Percentiles rank a stretch among this genome's conserved stretches.
phyloP scores from a whole-genome alignment of 2,888 invertebrate genomes.

The Orchestes rusci region DNA sequence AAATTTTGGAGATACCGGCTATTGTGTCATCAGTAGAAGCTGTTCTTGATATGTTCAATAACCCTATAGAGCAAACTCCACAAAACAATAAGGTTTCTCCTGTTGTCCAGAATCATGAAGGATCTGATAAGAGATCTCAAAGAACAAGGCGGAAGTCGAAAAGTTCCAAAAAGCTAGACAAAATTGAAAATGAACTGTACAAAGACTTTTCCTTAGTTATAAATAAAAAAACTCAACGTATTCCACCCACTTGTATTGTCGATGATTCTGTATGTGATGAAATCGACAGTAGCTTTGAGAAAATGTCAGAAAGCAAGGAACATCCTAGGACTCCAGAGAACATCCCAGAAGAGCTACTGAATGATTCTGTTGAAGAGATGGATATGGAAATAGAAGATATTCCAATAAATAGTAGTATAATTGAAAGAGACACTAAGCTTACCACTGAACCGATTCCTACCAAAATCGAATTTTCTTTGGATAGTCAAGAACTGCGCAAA shows the following conservation, averaged over 20 bases:
- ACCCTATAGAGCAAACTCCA: background rate
- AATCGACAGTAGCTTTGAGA: no score
- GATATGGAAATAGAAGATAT: constrained; percentile 35
- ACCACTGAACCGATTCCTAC: no score
- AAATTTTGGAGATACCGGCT: no score
- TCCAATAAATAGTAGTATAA: constrained; percentile 29
- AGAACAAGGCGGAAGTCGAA: constrained; percentile 31
- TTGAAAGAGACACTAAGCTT: constrained; percentile 28
- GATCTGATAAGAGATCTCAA: no score
- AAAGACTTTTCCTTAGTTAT: constrained; percentile 33
- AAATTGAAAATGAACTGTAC: constrained; percentile 29
- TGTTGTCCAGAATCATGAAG: no score
- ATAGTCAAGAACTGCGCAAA: no score
- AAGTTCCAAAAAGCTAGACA: constrained; percentile 30
- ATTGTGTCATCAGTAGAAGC: no score
- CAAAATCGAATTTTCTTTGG: no score
- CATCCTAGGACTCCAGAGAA: no score
- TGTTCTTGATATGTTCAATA: no score
- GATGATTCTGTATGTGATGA: constrained; percentile 24
- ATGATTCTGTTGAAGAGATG: constrained; percentile 32
- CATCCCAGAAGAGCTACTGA: constrained; percentile 17
- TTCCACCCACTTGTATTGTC: constrained; percentile 24
- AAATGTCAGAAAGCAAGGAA: no score
- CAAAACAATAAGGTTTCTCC: background rate
- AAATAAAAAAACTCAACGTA: constrained; percentile 30